Conservation (phyloP, 2,888 invertebrate species). For the Pterobdella sp. region DNA sequence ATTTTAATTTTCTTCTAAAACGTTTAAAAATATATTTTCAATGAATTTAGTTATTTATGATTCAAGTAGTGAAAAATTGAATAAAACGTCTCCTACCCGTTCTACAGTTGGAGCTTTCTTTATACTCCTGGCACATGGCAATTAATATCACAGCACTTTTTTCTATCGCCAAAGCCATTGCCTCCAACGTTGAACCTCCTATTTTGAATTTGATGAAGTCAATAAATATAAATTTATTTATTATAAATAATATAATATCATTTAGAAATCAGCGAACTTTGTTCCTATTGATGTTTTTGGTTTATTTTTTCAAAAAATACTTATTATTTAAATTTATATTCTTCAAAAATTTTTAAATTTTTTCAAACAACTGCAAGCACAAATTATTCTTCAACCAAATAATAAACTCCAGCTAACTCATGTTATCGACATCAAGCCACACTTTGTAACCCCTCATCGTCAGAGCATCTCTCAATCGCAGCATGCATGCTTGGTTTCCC, state of each 20-base stretch:
- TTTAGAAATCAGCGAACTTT: not conserved
- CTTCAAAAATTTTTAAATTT: no score
- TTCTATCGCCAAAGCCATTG: conserved; percentile 42
- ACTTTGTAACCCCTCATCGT: conserved; percentile 37
- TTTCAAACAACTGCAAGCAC: no score
- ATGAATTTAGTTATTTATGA: no score
- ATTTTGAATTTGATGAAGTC: not conserved
- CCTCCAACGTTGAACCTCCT: conserved; percentile 42
- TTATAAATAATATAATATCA: not conserved
- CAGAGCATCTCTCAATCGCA: conserved; percentile 35
- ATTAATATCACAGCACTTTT: conserved; percentile 38
- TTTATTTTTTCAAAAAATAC: no score
- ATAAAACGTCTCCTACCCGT: no score
- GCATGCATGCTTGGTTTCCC: conserved; percentile 35
- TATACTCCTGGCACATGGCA: conserved; percentile 41
- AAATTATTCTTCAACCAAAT: no score
- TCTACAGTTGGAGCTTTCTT: conserved; percentile 42
- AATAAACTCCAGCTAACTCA: conserved; percentile 36
- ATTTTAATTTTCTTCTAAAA: no score
- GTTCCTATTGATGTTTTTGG: no score
- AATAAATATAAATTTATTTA: not conserved
- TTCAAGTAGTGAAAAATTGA: no score
- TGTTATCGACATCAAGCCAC: conserved; percentile 41
- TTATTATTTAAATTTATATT: no score
- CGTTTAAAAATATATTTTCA: no score